phyloP scores from a whole-genome alignment of 2,888 invertebrate species.

The Dioctria rufipes region DNA sequence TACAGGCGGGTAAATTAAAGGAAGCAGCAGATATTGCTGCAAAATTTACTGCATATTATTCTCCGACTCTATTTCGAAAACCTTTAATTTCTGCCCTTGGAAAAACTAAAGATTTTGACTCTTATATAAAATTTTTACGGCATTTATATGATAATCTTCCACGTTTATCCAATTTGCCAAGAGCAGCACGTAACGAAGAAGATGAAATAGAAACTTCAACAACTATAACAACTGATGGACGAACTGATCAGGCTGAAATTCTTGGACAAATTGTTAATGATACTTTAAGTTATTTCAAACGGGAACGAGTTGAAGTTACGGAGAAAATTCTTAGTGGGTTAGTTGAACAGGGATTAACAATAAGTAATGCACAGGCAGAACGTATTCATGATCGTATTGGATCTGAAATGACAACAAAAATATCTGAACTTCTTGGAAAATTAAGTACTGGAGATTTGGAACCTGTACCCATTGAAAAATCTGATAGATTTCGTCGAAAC shows the following conservation, averaged over 20 bases:
- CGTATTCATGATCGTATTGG: slow-evolving; percentile 77
- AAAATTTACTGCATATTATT: slow-evolving; percentile 75
- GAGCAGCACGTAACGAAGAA: slow-evolving; percentile 59
- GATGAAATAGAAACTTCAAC: slow-evolving; percentile 61
- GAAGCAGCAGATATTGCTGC: slow-evolving; percentile 78
- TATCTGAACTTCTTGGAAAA: slow-evolving; percentile 77
- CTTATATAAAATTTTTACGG: slow-evolving; percentile 77
- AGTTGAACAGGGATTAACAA: slow-evolving; percentile 78
- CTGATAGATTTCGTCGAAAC: slow-evolving; percentile 65
- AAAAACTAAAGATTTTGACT: slow-evolving; percentile 76
- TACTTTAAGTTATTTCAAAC: slow-evolving; percentile 71
- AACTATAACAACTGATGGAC: slow-evolving; percentile 64
- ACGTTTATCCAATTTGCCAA: slow-evolving; percentile 59
- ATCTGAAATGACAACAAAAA: slow-evolving; percentile 76
- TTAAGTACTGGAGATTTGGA: slow-evolving; percentile 79
- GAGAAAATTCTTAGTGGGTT: slow-evolving; percentile 74
- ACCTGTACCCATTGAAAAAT: slow-evolving; percentile 69
- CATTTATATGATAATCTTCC: slow-evolving; percentile 72
- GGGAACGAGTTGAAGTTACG: slow-evolving; percentile 71
- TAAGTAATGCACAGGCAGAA: slow-evolving; percentile 77
- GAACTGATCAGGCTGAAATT: slow-evolving; percentile 69
- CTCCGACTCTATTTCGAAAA: slow-evolving; percentile 73
- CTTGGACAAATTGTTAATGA: slow-evolving; percentile 75
- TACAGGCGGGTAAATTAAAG: slow-evolving; percentile 74
- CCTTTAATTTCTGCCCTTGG: slow-evolving; percentile 75